Base-by-base conservation (phyloP, 1,140 invertebrate species). In the Thaumetopoea pityocampa region DNA sequence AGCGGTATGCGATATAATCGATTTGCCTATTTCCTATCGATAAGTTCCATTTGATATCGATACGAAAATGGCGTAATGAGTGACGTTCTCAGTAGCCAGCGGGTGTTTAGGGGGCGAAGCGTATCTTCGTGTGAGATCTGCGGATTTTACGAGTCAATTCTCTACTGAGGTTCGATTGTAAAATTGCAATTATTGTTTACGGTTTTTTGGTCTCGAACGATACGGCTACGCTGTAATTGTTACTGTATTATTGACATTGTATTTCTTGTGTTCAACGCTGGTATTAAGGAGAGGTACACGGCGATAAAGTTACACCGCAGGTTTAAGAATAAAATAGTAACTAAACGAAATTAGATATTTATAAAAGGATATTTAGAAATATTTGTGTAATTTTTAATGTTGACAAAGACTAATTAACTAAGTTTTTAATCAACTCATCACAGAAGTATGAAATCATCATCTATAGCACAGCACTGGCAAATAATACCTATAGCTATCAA, bases 51-150 rank as follows among this genome's bases (percentile, higher is more conserved):
- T 42, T 30, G 17, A 24, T 51, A 54, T 56, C 49, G 52, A 50
- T 49, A 51, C n/a, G 43, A 46, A 51, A 54, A 37, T 66, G 53
- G 50, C 43, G 46, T 80, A 78, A 80, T 67, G 63, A 81, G 65
- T 67, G 57, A 58, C 56, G 70, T 79, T 81, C 72, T 77, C 77
- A 77, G 66, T 60, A 68, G 58, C 35, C 63, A 59, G 54, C 66
- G 51, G 73, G 69, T 56, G 51, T 20, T 30, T 61, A 59, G 57
- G 63, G 65, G 67, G 72, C 47, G 54, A 53, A 20, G 32, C 28
- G 8, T 79, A 82, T 82, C 77, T 64, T 34, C 67, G 65, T 82
- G 77, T 77, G 77, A 82, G 72, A 82, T 82, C 78, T 65, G 20
- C 8, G 34, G 36, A 61, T 51, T 66, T 61, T 51, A 51, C 47